Base-by-base conservation (phyloP, 2,797 vertebrate genomes). In the Smutsia gigantea region DNA sequence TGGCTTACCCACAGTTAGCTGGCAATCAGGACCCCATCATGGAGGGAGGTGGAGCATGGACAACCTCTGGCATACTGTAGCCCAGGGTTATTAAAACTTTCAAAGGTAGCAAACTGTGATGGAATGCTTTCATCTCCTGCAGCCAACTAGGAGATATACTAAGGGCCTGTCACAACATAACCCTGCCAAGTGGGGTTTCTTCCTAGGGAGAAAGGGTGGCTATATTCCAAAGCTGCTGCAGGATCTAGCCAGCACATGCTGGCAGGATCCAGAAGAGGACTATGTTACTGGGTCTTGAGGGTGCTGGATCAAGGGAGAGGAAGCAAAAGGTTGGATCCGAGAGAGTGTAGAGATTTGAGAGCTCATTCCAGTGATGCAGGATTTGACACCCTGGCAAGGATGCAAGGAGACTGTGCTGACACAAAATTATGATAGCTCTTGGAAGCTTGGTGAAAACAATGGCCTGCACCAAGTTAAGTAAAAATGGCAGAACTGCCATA, bases 401-500 rank as follows among this genome's bases (percentile, higher is more conserved):
- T 57, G 2, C 59, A 46, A 93, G 51, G 72, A 74, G 18, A 55
- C 37, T 3, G 18, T 72, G 55, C 39, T 53, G 61, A 55, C 34
- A 55, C 21, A 29, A 9, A 66, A 55, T 66, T 84, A 61, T 17
- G 23, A 89, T 92, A 2, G 37, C 15, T 84, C 66, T 89, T 53
- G 17, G 42, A 74, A 84, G 11, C 37, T 64, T 93, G 29, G 19
- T 57, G 49, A 72, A 83, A 92, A 63, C 64, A 66, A n/a, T 69
- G 31, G 46, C 5, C 9, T 69, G 21, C 0, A 27, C 25, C n/a
- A 34, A 71, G 39, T 81, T 59, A 81, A 90, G 66, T 87, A 69
- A 90, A 87, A 87, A 74, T 79, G 57, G 29, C 71, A 90, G 75
- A 87, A 93, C 81, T 94, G 31, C 29, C 49, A 55, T 53, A 92